Evolutionary conservation across 2,797 vertebrate genomes (phyloP), one percentile per base, ranked within the genome.

Genomic region (Xenopus petersii): DNA sequence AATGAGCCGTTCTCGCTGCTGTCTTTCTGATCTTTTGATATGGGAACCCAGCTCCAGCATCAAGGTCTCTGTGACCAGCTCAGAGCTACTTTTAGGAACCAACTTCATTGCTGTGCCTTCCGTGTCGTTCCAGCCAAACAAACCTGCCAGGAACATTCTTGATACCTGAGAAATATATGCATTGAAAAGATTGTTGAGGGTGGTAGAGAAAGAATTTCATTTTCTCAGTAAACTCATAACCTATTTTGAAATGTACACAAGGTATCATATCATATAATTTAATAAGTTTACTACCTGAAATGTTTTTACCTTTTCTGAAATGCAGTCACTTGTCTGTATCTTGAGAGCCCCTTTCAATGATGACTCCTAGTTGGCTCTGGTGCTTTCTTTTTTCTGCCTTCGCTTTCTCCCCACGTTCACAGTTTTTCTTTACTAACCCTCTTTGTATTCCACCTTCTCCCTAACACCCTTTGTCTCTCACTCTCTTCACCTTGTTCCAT

Each of bases 41-140:
- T 91, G 91, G 68, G 91, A 88, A 36, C 89, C 89, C 74, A 94
- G 82, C 84, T 94, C 93, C 74, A 93, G 73, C 92, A 93, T 94
- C 70, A 94, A 84, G 1, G 92, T 94, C 64, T 93, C 92, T 82
- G 89, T 91, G 0, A 94, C 93, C 71, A 93, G 72, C 77, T 94
- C 93, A 74, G 89, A 86, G 0, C 86, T 68, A 51, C 80, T 84
- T 67, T 89, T 89, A 12, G 91, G 89, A 2, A 55, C 24, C 10
- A 67, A 30, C 48, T 60, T 64, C 10, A 46, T 26, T 17, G 54
- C 26, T 49, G 77, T 70, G 2, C 58, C 48, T 13, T 63, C 71
- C 12, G 51, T 46, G 54, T 79, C 71, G 66, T 74, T 79, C 79
- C 71, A 77, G 24, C 75, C 71, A 51, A 80, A 80, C 16, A 77